Percentiles rank a stretch among this genome's conserved stretches.
Conservation (phyloP, 2,888 invertebrate genomes). For the Leptothorax acervorum region DNA sequence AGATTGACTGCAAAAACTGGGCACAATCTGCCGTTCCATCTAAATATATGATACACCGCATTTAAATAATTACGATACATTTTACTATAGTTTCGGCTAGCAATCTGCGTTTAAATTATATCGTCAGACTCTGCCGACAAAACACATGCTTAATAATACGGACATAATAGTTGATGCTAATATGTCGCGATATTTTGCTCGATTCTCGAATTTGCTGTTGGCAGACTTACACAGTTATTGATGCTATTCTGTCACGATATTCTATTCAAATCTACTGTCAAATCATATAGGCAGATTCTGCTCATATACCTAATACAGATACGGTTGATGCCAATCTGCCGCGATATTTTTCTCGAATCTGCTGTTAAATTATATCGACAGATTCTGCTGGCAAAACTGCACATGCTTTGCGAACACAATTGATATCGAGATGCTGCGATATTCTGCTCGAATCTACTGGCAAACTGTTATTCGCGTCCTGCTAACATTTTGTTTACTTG, state of each 20-base stretch:
- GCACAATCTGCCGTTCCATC: background rate
- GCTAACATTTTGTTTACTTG: background rate
- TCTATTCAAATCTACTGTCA: no score
- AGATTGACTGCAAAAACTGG: background rate
- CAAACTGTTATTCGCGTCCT: background rate
- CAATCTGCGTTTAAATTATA: no score
- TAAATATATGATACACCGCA: background rate
- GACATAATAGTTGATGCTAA: no score
- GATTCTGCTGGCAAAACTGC: background rate
- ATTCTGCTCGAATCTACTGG: background rate
- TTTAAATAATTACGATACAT: background rate
- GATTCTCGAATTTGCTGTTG: background rate
- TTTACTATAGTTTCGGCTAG: background rate
- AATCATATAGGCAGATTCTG: no score
- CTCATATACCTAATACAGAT: no score
- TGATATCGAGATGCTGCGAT: background rate
- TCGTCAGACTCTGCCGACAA: background rate
- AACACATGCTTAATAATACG: background rate
- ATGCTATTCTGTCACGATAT: no score
- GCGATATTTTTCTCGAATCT: no score
- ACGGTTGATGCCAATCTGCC: no score
- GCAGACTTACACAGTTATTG: no score
- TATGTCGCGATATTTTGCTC: background rate
- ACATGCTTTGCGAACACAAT: background rate
- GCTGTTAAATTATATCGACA: background rate